Conservation (phyloP, 2,113 vertebrate genomes). For the Ariopsis seemanni region DNA sequence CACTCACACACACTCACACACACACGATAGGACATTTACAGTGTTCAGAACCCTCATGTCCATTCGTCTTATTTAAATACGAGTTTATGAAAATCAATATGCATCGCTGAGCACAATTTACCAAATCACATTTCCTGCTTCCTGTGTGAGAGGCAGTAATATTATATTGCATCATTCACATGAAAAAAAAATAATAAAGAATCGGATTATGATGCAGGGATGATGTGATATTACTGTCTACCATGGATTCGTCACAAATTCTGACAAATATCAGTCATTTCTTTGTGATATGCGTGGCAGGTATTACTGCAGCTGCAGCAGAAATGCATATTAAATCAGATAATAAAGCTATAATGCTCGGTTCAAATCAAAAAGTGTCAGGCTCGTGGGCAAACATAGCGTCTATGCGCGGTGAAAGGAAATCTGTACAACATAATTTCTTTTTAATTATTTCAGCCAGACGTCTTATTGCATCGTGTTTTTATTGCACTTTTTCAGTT, state of each 20-base stretch:
- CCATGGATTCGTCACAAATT: conserved; percentile 9
- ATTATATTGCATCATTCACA: conserved; percentile 36
- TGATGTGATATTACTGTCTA: conserved; percentile 35
- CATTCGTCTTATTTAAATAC: conserved; percentile 41
- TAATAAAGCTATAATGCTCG: conserved; percentile 11
- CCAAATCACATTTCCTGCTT: conserved; percentile 25
- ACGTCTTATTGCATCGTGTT: not conserved
- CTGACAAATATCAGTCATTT: conserved; percentile 46
- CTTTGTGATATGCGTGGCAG: not conserved
- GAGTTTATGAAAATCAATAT: conserved; percentile 52
- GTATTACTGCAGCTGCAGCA: not conserved
- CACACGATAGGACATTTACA: conserved; percentile 7
- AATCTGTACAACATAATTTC: not conserved
- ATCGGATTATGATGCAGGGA: conserved; percentile 28
- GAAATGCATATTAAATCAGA: not conserved
- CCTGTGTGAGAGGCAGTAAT: not conserved
- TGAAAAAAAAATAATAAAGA: not conserved
- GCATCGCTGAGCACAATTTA: conserved; percentile 47
- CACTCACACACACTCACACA: conserved; percentile 23
- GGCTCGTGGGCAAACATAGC: not conserved
- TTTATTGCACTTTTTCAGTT: not conserved
- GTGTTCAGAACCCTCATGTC: conserved; percentile 20
- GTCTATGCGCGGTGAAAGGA: not conserved
- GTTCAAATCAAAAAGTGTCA: not conserved
- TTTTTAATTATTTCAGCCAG: not conserved